A percentile compares a stretch with the other conserved stretches of the same genome.
Evolutionary conservation across 2,113 vertebrate genomes (phyloP).

Genomic region (Lonchura striata): DNA sequence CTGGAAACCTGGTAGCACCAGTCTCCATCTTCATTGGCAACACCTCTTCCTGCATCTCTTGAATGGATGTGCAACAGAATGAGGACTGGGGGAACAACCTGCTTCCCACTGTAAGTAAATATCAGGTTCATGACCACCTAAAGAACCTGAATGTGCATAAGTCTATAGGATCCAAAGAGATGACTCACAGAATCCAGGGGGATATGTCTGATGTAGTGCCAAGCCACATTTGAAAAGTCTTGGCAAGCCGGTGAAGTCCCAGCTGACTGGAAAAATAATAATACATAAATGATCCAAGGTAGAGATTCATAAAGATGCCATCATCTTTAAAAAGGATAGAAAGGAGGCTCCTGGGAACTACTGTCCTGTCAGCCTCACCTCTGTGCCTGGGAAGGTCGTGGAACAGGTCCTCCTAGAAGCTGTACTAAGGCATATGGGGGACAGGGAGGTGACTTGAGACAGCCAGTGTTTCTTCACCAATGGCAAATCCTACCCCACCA

Average conservation of each 20-base stretch:
- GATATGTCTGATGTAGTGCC: not conserved
- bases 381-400: not conserved
- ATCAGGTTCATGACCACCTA: not conserved
- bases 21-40: not conserved
- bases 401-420: not conserved
- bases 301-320: not conserved
- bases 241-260: not conserved
- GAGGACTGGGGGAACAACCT: not conserved
- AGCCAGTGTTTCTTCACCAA: not conserved
- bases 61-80: not conserved
- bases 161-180: not conserved
- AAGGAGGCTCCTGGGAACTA: not conserved
- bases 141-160: not conserved
- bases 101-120: not conserved
- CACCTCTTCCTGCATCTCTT: not conserved
- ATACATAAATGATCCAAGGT: not conserved
- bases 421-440: not conserved
- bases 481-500: not conserved
- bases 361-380: not conserved
- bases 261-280: not conserved
- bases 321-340: not conserved
- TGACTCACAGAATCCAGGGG: fast-evolving
- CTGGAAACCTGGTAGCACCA: not conserved
- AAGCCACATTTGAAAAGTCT: not conserved
- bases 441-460: not conserved